Conservation (phyloP, 2,797 vertebrate species). For the Macropodus opercularis region DNA sequence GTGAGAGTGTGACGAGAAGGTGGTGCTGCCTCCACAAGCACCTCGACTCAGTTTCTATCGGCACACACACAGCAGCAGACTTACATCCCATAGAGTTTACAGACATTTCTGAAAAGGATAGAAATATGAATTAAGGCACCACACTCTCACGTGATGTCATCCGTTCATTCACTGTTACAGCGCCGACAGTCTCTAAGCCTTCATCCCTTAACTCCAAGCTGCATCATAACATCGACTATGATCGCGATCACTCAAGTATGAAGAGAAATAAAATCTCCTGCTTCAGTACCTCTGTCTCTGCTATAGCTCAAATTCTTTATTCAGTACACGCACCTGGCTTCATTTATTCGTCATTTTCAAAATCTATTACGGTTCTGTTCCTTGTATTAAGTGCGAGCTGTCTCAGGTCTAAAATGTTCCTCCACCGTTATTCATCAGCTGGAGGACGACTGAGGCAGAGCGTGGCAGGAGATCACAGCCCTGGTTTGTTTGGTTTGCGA, state of each 20-base stretch:
- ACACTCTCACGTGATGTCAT: background rate
- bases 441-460: background rate
- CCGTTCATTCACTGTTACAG: background rate
- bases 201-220: slow-evolving; percentile 13
- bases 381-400: too few relatives aligned
- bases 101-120: too few relatives aligned
- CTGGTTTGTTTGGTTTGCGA: slow-evolving; percentile 5
- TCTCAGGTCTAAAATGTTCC: background rate
- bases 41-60: slow-evolving; percentile 2
- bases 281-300: too few relatives aligned
- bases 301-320: too few relatives aligned
- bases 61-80: too few relatives aligned
- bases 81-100: too few relatives aligned
- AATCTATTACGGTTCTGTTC: too few relatives aligned
- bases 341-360: too few relatives aligned
- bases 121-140: background rate
- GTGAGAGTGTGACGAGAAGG: slow-evolving; percentile 37
- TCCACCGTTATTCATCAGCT: background rate
- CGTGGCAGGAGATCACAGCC: slow-evolving; percentile 2
- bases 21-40: slow-evolving; percentile 29
- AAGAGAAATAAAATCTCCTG: too few relatives aligned
- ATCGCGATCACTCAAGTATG: too few relatives aligned
- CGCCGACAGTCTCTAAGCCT: background rate
- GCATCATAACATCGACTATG: too few relatives aligned
- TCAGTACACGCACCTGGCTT: too few relatives aligned